Conservation (phyloP, 2,797 vertebrate species). For the Oreochromis grahami region DNA sequence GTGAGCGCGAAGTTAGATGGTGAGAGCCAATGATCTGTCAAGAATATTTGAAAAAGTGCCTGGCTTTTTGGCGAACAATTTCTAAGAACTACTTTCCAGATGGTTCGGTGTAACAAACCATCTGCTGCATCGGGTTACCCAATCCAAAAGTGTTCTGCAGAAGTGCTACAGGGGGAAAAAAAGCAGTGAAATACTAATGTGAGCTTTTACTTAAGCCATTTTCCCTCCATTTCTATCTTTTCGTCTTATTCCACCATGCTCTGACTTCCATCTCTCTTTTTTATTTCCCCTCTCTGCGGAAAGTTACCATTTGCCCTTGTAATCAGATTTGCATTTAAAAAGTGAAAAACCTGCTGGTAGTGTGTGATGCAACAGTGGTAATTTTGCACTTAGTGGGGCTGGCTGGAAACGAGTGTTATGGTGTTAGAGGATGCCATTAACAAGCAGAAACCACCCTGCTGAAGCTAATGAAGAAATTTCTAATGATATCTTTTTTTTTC, state of each 20-base stretch:
- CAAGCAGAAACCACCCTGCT: not conserved
- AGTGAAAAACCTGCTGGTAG: not conserved
- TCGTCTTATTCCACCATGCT: not conserved
- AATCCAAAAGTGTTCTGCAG: not conserved
- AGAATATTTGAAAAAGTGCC: not conserved
- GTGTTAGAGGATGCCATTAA: not conserved
- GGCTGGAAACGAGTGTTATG: not conserved
- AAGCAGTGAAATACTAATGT: not conserved
- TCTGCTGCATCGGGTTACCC: not conserved
- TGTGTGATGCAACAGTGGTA: not conserved
- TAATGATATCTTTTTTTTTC: not conserved
- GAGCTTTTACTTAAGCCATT: not conserved
- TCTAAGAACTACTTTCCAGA: not conserved
- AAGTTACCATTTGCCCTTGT: not conserved
- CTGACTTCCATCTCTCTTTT: not conserved
- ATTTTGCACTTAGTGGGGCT: not conserved
- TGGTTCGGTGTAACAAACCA: not conserved
- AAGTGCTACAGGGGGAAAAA: not conserved
- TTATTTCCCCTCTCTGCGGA: not conserved
- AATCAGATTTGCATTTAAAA: not conserved
- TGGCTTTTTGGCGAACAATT: rapidly evolving
- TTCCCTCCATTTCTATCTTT: not conserved
- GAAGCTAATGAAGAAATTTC: not conserved
- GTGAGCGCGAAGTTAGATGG: not conserved
- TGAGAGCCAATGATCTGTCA: not conserved